Conservation (phyloP, 2,113 vertebrate species). For the Amphiprion ocellaris region DNA sequence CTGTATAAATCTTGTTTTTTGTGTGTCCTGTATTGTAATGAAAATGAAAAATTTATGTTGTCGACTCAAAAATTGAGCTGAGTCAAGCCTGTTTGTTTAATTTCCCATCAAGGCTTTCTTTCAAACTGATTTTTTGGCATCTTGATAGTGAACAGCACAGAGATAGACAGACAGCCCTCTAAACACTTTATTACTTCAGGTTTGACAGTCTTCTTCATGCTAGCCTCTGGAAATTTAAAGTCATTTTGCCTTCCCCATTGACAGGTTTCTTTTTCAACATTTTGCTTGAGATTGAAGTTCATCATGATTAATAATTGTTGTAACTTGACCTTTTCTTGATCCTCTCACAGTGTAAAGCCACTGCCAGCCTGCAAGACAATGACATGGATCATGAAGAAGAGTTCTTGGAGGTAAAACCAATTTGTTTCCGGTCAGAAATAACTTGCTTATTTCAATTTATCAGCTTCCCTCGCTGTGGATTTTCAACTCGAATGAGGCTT, state of each 20-base stretch:
- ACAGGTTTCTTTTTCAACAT: not conserved
- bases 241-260: too few species aligned
- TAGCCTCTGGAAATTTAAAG: not conserved
- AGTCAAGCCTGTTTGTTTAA: too few species aligned
- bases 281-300: not conserved
- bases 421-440: not conserved
- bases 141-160: too few species aligned
- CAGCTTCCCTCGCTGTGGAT: not conserved
- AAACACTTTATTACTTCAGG: too few species aligned
- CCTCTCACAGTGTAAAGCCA: conserved; percentile 47
- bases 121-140: too few species aligned
- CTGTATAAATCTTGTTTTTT: not conserved
- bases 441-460: not conserved
- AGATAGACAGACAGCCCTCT: too few species aligned
- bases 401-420: conserved; percentile 72
- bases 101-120: not conserved
- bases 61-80: not conserved
- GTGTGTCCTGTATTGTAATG: not conserved
- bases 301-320: not conserved
- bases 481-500: not conserved
- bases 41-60: not conserved
- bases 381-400: conserved; percentile 53
- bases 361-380: conserved; percentile 24
- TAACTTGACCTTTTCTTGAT: conserved; percentile 11
- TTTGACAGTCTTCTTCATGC: not conserved